phyloP scores from a whole-genome alignment of 2,888 invertebrate species.

The Tenthredo livida region DNA sequence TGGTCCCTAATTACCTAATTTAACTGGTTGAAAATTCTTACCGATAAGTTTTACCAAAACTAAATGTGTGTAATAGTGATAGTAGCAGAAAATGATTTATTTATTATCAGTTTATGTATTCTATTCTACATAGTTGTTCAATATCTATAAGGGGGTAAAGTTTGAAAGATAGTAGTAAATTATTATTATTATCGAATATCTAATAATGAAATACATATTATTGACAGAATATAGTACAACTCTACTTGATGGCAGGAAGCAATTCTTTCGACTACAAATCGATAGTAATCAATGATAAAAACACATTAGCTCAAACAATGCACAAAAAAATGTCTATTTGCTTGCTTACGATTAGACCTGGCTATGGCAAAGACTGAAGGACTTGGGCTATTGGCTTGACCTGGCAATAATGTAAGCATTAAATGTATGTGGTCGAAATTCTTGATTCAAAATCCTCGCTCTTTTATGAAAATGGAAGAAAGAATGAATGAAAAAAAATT shows the following conservation, averaged over 20 bases:
- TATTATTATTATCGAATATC: not conserved
- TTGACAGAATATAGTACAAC: constrained; percentile 15
- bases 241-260: not conserved
- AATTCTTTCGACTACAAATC: not conserved
- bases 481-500: not conserved
- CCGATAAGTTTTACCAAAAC: not conserved
- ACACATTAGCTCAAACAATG: not conserved
- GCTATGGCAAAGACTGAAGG: not conserved
- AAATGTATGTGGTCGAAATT: constrained; percentile 1
- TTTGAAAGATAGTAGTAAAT: not conserved
- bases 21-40: not conserved
- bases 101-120: constrained; percentile 11
- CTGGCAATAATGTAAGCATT: not conserved
- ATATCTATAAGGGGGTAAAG: not conserved
- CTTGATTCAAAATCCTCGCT: not conserved
- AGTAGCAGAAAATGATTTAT: constrained; percentile 23
- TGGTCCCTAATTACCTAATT: constrained; percentile 21
- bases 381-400: not conserved
- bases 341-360: not conserved
- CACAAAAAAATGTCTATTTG: not conserved
- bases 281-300: not conserved
- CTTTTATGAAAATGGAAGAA: not conserved
- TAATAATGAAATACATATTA: not conserved
- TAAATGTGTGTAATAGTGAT: not conserved
- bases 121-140: constrained; percentile 9